Base-by-base conservation (phyloP, 1,140 invertebrate species). In the Melitaea cinxia region DNA sequence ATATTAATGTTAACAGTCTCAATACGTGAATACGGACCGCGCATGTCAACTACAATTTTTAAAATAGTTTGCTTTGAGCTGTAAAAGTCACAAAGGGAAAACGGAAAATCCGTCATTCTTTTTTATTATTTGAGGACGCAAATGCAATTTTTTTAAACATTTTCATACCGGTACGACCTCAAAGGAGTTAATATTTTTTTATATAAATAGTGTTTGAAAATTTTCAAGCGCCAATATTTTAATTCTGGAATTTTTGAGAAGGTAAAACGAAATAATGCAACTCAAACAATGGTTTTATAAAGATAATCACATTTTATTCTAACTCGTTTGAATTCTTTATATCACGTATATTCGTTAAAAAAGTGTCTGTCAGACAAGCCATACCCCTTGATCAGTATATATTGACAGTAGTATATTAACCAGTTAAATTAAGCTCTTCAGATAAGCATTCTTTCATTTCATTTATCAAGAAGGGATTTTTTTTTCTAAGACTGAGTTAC, bases 51-150 rank as follows among this genome's bases (percentile, higher is more conserved):
- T 49, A 23, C 53, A 54, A 55, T 67, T 60, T 66, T 60, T 61
- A 57, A 62, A 68, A 33, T 53, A 63, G 47, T 60, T 57, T 57
- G 54, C 54, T 62, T 62, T 68, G 54, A 62, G 59, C 37, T 42
- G 47, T 62, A 62, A 56, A 59, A 56, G 49, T 56, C 39, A 63
- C 54, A 57, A 58, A 63, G 55, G 35, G 17, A 54, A 68, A 66
- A 35, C 39, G 50, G 26, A 64, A 68, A 67, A 68, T 50, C 24
- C 45, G 17, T 33, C 47, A 21, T 14, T 50, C 28, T 49, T 59
- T n/a, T 33, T 59, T 59, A 42, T 49, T 59, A 33, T 50, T 30
- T 45, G 57, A 59, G 57, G 28, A 49, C 30, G 26, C 28, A 6
- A 35, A 50, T 49, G 24, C 19, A 33, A 49, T 26, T 37, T 49